Percentiles rank a stretch among this genome's conserved stretches.
phyloP scores from a whole-genome alignment of 2,888 invertebrate species.

The Cheilosia grossa region DNA sequence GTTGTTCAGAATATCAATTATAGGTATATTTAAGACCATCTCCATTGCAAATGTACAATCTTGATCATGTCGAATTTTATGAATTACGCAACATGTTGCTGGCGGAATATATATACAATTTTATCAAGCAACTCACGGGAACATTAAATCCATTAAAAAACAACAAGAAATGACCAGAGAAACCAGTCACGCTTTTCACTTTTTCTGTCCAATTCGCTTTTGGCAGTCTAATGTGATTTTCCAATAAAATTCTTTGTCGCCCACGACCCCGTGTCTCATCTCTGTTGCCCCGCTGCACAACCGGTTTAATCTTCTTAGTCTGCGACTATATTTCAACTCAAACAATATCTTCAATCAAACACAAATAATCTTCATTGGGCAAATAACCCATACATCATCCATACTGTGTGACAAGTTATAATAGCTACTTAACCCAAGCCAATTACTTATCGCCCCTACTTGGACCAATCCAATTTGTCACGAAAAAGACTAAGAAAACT shows the following conservation, averaged over 20 bases:
- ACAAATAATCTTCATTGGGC: slow-evolving; percentile 15
- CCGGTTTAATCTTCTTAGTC: background rate
- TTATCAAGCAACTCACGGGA: too few species aligned
- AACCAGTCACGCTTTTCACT: too few species aligned
- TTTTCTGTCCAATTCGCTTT: too few species aligned
- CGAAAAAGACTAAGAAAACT: slow-evolving; percentile 4
- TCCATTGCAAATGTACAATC: too few species aligned
- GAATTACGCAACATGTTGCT: too few species aligned
- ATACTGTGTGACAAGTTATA: slow-evolving; percentile 21
- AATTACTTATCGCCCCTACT: slow-evolving; percentile 56
- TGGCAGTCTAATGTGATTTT: background rate
- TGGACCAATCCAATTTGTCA: slow-evolving; percentile 61
- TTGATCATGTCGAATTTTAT: too few species aligned
- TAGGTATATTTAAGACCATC: too few species aligned
- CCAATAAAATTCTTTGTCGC: background rate
- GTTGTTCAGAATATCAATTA: too few species aligned
- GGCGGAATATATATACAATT: too few species aligned
- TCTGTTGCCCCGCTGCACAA: background rate
- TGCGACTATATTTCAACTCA: slow-evolving; percentile 3
- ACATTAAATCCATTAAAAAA: too few species aligned
- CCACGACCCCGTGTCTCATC: background rate
- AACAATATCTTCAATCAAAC: slow-evolving; percentile 19
- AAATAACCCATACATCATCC: slow-evolving; percentile 56
- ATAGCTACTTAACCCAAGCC: slow-evolving; percentile 47
- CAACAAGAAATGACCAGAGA: too few species aligned